These are phyloP conservation scores for Drosophila rubida DNA, from an alignment of 2,888 invertebrate species.

Conservation along the genomic window DNA sequence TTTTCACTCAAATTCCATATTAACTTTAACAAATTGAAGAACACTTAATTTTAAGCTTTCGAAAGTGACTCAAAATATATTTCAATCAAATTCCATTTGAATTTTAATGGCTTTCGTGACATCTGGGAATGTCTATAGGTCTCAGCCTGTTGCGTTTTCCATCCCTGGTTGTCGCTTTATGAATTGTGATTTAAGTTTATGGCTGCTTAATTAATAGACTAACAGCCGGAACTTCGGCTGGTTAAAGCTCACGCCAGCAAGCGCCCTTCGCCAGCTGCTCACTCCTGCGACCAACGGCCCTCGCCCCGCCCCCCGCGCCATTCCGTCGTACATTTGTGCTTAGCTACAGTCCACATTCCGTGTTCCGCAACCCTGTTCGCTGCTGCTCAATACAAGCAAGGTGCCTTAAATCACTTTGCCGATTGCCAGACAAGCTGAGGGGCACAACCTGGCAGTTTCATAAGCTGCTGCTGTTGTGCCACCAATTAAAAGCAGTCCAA, in stretches of 20 bases:
- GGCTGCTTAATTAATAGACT: constrained; percentile 70
- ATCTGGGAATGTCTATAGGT: background rate
- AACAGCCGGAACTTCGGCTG: constrained; percentile 48
- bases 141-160: background rate
- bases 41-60: too few relatives aligned
- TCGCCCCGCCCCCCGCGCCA: background rate
- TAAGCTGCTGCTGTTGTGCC: constrained; percentile 31
- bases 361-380: background rate
- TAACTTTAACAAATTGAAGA: too few relatives aligned
- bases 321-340: background rate
- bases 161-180: constrained; percentile 43
- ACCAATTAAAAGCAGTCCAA: constrained; percentile 63
- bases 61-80: background rate
- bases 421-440: constrained; percentile 31
- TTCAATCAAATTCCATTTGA: background rate
- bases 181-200: constrained; percentile 68
- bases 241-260: constrained; percentile 34
- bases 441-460: constrained; percentile 48
- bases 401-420: constrained; percentile 64
- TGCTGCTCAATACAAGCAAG: constrained; percentile 48
- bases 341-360: too few relatives aligned
- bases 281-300: constrained; percentile 1
- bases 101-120: background rate
- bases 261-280: constrained; percentile 16
- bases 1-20: too few relatives aligned